Evolutionary conservation across 2,797 vertebrate species (phyloP), one percentile per base, ranked within the genome.

Genomic region (Huso huso): DNA sequence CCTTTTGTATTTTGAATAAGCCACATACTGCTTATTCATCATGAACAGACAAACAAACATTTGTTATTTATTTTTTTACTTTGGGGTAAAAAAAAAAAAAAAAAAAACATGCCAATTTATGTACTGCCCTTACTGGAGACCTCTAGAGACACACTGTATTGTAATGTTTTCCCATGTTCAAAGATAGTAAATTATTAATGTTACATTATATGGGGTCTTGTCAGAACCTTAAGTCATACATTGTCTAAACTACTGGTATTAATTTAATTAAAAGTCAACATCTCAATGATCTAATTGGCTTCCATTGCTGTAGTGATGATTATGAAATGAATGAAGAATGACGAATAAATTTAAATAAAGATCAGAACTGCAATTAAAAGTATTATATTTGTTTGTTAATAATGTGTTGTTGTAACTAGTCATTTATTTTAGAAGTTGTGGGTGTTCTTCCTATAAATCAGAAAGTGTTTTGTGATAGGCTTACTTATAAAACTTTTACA

Each of bases 1-100:
- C 69, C 81, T 78, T 67, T 70, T 75, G 53, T 67, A 66, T 71
- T 78, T 70, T 59, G n/a, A 52, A 67, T 37, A 37, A 48, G n/a
- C 65, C 12, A 51, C 7, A 49, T 15, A 50, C 10, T 67, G 49
- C 51, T 62, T 52, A 62, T 49, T n/a, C 49, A 18, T 9, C 37
- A 53, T 48, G 51, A 53, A 62, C 63, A 64, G 37, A 23, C 51
- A 51, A 68, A 55, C 15, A 37, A 37, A 37, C 37, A 37, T 37
- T 37, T 18, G 18, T 18, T 37, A 37, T 37, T 37, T 37, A 37
- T 37, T 37, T 37, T 4, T 37, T 37, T 37, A 37, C 37, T 37
- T 37, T 37, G 37, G 37, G 37, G 37, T 37, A 37, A 37, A 37
- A 37, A 1, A 18, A 18, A 18, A 18, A 18, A 1, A n/a, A 18